Conservation (phyloP, 2,797 vertebrate species). For the Hoplostethus atlanticus region DNA sequence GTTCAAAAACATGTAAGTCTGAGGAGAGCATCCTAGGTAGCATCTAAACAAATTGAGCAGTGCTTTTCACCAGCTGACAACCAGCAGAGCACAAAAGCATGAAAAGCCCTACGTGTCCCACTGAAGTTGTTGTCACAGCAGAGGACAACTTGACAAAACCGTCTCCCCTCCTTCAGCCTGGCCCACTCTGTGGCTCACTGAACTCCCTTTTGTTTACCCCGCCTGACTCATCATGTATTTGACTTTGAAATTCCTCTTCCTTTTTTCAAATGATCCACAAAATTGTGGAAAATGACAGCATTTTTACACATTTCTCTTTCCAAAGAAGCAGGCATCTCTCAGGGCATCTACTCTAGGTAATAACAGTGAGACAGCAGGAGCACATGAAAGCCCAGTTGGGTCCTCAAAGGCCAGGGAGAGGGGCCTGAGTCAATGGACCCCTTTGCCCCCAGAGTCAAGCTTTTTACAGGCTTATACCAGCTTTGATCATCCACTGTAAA, state of each 20-base stretch:
- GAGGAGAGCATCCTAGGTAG: conserved; percentile 9
- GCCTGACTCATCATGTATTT: conserved; percentile 26
- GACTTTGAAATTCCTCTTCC: conserved; percentile 15
- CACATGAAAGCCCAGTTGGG: conserved; percentile 67
- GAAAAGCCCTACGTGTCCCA: conserved; percentile 13
- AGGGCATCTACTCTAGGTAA: conserved; percentile 65
- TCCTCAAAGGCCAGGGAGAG: conserved; percentile 40
- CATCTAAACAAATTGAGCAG: conserved; percentile 33
- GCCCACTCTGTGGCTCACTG: not conserved
- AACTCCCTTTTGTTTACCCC: conserved; percentile 23
- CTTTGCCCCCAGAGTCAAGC: conserved; percentile 57
- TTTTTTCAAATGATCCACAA: conserved; percentile 15
- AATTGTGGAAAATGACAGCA: conserved; percentile 44
- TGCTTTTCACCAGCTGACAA: conserved; percentile 30
- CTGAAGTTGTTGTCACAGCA: conserved; percentile 32
- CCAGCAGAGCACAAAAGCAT: conserved; percentile 31
- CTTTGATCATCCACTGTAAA: conserved; percentile 74
- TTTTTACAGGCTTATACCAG: conserved; percentile 51
- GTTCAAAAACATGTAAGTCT: not conserved
- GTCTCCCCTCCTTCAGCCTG: not conserved
- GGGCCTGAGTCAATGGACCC: conserved; percentile 58
- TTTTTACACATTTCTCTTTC: conserved; percentile 9
- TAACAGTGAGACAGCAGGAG: conserved; percentile 45
- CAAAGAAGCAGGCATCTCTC: conserved; percentile 41
- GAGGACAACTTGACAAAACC: conserved; percentile 34